A percentile compares a stretch with the other conserved stretches of the same genome.
Evolutionary conservation across 2,888 invertebrate genomes (phyloP).

Genomic region (Athalia rosae): DNA sequence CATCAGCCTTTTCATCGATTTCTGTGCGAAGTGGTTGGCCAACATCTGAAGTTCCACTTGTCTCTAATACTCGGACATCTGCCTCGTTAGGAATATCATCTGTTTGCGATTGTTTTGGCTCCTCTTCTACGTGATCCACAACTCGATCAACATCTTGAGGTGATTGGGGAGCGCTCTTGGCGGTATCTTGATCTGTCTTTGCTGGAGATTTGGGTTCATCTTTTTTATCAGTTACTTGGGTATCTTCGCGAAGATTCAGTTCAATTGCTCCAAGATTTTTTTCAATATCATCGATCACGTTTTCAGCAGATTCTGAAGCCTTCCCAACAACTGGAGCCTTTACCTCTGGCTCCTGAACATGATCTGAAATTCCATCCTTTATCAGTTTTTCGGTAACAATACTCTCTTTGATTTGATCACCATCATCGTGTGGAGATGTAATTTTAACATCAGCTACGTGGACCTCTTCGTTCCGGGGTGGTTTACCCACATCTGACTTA

Average conservation of each 20-base stretch:
- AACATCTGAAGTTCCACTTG: conserved; percentile 51
- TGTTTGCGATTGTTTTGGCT: conserved; percentile 34
- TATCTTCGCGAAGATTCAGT: no score
- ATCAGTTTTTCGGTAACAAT: not conserved
- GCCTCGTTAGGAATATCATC: conserved; percentile 46
- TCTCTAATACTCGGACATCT: conserved; percentile 50
- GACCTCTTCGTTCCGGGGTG: conserved; percentile 26
- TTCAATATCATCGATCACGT: no score
- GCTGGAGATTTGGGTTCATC: not conserved
- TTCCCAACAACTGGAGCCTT: conserved; percentile 42
- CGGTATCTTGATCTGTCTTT: conserved; percentile 16
- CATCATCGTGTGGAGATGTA: conserved; percentile 4
- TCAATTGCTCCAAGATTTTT: no score
- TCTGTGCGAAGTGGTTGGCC: conserved; percentile 47
- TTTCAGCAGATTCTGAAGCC: conserved; percentile 24
- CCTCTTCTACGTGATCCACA: conserved; percentile 47
- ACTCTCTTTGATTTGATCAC: not conserved
- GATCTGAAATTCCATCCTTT: not conserved
- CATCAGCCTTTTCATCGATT: conserved; percentile 39
- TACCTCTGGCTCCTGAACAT: conserved; percentile 47
- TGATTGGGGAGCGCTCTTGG: conserved; percentile 48
- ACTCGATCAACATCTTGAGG: conserved; percentile 47
- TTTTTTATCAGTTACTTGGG: no score
- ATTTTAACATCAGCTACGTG: conserved; percentile 21
- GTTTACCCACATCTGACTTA: not conserved